Evolutionary conservation across 2,888 invertebrate genomes (phyloP), one percentile per base, ranked within the genome.

Genomic region (Petrophora chlorosata): DNA sequence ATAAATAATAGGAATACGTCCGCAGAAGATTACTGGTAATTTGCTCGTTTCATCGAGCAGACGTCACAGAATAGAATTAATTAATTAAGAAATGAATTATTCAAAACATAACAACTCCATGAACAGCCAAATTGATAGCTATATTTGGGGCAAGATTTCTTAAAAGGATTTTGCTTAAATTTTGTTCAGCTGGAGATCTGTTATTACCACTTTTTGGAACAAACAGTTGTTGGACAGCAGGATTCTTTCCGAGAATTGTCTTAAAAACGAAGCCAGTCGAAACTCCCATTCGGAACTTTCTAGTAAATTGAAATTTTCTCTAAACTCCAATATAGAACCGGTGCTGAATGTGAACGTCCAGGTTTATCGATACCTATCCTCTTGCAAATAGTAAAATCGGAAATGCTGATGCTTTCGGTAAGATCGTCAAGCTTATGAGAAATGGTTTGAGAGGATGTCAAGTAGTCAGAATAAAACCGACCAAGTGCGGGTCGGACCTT

Each of bases 281-380:
- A 49, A 30, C 38, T 42, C 30, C 26, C 19, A 36, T 41, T 42
- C 15, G 38, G 42, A 49, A 49, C 42, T 53, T 53, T 53, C 45
- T 36, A 46, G 38, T 30, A 49, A 49, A 53, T 53, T 53, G 53
- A 53, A 53, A 41, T 49, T 53, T 45, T 49, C 39, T 29, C 29
- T 12, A 17, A 44, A 40, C 35, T 40, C 26, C 23, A 41, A 48
- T 40, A 35, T 44, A 41, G 44, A 25, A 44, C 34, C 34, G 30
- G 34, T 26, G 30, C 35, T 40, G 43, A 44, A 47, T 35, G 34
- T 43, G 36, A 51, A 46, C 35, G 34, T 29, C 39, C 42, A 41
- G 45, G 46, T 45, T 46, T 46, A 51, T 51, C 13, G 45, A 51
- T 41, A 36, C 30, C 49, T 41, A 35, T 30, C 29, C 26, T 46